Conservation (phyloP, 2,797 vertebrate species). For the Rhyacichthys aspro region DNA sequence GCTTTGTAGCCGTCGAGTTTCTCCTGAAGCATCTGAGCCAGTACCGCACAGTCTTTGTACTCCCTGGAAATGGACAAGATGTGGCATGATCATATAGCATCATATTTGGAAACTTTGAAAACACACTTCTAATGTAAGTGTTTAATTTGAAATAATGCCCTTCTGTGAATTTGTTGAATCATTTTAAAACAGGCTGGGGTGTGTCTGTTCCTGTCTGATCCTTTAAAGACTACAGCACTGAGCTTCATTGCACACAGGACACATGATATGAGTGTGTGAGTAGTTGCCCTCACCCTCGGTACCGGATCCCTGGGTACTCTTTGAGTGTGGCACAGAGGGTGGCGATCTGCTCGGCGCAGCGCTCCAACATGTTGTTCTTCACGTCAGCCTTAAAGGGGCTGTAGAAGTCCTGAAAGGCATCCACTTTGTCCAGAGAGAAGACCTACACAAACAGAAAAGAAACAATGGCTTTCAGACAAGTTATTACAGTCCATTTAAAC, state of each 20-base stretch:
- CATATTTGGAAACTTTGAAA: too few species aligned
- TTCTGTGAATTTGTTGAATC: too few species aligned
- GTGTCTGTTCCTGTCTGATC: too few species aligned
- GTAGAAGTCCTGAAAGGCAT: conserved; percentile 98
- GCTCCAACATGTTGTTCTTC: conserved; percentile 93
- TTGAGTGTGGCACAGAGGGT: conserved; percentile 94
- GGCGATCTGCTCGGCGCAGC: conserved; percentile 93
- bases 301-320: conserved; percentile 95
- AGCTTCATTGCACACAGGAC: not conserved
- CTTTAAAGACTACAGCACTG: not conserved
- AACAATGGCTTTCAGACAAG: not conserved
- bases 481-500: not conserved
- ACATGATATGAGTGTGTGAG: too few species aligned
- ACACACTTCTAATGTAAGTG: too few species aligned
- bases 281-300: conserved; percentile 85
- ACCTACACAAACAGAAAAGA: conserved; percentile 54
- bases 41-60: conserved; percentile 92
- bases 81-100: too few species aligned
- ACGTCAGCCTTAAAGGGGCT: conserved; percentile 95
- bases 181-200: too few species aligned
- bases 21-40: conserved; percentile 96
- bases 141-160: too few species aligned
- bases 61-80: conserved; percentile 76
- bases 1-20: conserved; percentile 97
- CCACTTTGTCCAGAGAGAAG: conserved; percentile 87